Evolutionary conservation across 2,888 invertebrate genomes (phyloP).

Genomic region (Philonicus albiceps): DNA sequence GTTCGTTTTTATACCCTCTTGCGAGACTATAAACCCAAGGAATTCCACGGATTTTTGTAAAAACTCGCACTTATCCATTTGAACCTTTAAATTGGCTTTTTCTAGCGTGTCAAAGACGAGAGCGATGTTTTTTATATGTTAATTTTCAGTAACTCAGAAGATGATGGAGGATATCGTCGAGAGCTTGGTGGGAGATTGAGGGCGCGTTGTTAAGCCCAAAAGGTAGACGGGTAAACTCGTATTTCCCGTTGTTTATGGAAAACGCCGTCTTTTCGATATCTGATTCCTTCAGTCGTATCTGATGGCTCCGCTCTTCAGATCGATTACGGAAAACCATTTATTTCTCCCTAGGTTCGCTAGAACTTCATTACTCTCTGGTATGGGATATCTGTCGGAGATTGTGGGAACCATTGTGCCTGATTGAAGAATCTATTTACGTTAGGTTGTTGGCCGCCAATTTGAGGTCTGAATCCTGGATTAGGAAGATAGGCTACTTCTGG

Average conservation of each 20-base stretch:
- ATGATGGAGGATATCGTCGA: background rate
- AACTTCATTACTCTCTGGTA: background rate
- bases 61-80: background rate
- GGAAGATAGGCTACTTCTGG: too few relatives aligned
- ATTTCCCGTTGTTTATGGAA: background rate
- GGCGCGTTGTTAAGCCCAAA: background rate
- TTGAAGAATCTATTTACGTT: too few relatives aligned
- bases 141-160: background rate
- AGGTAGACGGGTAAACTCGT: background rate
- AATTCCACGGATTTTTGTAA: background rate
- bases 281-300: background rate
- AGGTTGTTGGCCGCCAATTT: too few relatives aligned
- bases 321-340: background rate
- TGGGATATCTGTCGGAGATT: background rate
- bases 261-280: background rate
- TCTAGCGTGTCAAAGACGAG: background rate
- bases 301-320: background rate
- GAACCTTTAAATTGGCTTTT: background rate
- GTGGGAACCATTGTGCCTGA: too few relatives aligned
- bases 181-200: background rate
- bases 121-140: background rate
- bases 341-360: background rate
- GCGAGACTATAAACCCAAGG: background rate
- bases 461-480: too few relatives aligned
- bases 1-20: background rate